phyloP scores from a whole-genome alignment of 2,797 vertebrate species.

The Anableps anableps region DNA sequence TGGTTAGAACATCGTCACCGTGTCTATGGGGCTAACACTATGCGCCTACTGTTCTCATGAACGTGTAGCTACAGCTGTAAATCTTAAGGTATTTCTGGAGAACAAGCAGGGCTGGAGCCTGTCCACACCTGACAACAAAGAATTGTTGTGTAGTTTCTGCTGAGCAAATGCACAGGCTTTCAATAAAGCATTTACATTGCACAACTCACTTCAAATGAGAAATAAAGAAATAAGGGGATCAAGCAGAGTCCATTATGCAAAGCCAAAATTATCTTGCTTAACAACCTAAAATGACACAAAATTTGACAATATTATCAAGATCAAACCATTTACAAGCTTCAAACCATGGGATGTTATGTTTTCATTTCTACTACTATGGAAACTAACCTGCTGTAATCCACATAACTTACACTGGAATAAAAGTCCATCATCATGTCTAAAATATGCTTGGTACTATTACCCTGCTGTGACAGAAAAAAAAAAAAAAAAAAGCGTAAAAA shows the following conservation, averaged over 20 bases:
- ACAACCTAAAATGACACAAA: conserved; percentile 27
- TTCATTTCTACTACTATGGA: conserved; percentile 54
- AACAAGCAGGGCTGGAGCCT: conserved; percentile 38
- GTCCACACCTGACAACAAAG: conserved; percentile 65
- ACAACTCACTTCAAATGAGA: background rate
- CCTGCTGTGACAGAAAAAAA: conserved; percentile 40
- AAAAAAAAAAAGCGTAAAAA: conserved; percentile 7
- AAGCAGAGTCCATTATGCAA: conserved; percentile 2
- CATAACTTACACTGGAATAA: conserved; percentile 43
- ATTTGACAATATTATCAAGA: conserved; percentile 44
- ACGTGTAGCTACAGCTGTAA: conserved; percentile 52
- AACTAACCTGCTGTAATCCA: conserved; percentile 42
- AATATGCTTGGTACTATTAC: conserved; percentile 45
- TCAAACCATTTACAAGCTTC: conserved; percentile 55
- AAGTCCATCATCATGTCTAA: conserved; percentile 26
- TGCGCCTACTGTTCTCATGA: conserved; percentile 65
- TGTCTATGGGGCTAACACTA: conserved; percentile 52
- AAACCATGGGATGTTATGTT: conserved; percentile 40
- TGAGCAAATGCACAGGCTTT: conserved; percentile 20
- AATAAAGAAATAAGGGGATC: background rate
- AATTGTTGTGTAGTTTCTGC: conserved; percentile 34
- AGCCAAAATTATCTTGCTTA: conserved; percentile 23
- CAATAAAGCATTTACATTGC: conserved; percentile 14
- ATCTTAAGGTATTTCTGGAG: conserved; percentile 57
- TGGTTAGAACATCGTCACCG: conserved; percentile 63